Conservation (phyloP, 2,888 invertebrate species). For the Zaprionus obscuricornis region DNA sequence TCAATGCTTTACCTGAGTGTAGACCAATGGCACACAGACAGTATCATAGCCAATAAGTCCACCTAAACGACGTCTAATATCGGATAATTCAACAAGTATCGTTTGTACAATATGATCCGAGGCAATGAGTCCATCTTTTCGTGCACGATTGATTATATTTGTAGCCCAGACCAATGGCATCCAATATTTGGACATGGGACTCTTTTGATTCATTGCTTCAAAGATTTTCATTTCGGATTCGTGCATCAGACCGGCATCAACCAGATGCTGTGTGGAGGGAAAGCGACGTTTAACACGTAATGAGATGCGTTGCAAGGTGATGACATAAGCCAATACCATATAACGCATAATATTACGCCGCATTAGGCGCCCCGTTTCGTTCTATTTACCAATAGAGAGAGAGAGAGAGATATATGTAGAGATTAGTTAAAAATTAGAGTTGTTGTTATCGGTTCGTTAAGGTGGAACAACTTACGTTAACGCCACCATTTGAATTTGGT, state of each 20-base stretch:
- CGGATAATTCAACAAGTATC: slow-evolving; percentile 93
- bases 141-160: slow-evolving; percentile 93
- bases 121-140: slow-evolving; percentile 92
- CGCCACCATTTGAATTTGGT: slow-evolving; percentile 88
- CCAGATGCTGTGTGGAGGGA: slow-evolving; percentile 95
- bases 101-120: slow-evolving; percentile 97
- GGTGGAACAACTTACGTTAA: slow-evolving; percentile 68
- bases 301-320: slow-evolving; percentile 93
- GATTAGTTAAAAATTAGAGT: too few relatives aligned
- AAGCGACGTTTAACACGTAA: slow-evolving; percentile 94
- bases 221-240: slow-evolving; percentile 96
- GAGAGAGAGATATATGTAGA: neutral
- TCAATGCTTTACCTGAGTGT: slow-evolving; percentile 89
- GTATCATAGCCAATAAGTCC: slow-evolving; percentile 95
- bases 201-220: slow-evolving; percentile 94
- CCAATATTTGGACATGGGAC: slow-evolving; percentile 96
- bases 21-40: slow-evolving; percentile 95
- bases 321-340: slow-evolving; percentile 94
- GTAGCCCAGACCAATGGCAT: slow-evolving; percentile 97
- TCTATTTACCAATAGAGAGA: slow-evolving; percentile 85
- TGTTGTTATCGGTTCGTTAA: neutral
- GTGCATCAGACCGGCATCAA: slow-evolving; percentile 95
- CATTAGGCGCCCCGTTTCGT: slow-evolving; percentile 94
- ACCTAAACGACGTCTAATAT: slow-evolving; percentile 92
- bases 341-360: slow-evolving; percentile 95